These are phyloP conservation scores for Brachystomella parvula DNA, from an alignment of 1,140 invertebrate genomes.

Conservation along the genomic window DNA sequence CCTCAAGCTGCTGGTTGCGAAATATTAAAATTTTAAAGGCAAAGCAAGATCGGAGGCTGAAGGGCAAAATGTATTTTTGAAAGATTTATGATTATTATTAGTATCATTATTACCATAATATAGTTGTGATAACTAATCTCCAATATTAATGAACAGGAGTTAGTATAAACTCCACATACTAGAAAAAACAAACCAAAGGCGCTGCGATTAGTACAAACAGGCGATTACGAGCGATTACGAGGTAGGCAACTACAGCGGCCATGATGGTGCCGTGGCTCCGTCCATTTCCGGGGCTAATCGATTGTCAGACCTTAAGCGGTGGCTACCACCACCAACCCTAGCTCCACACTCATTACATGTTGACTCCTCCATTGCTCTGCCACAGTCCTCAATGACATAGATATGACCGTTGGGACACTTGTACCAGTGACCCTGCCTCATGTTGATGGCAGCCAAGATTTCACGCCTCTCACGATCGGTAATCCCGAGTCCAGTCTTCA, in stretches of 20 bases:
- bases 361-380: constrained; percentile 53
- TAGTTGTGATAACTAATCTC: no score
- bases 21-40: no score
- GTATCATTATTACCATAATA: no score
- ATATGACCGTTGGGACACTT: constrained; percentile 66
- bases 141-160: no score
- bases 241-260: constrained; percentile 40
- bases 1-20: no score
- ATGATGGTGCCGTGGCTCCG: constrained; percentile 48
- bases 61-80: no score
- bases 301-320: constrained; percentile 50
- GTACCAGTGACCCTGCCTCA: constrained; percentile 53
- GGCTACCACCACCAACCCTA: constrained; percentile 54
- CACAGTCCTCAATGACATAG: constrained; percentile 63
- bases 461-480: constrained; percentile 7
- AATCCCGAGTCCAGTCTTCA: constrained; percentile 42
- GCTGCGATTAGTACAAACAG: no score
- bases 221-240: no score
- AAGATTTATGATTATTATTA: no score
- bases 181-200: no score
- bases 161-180: no score
- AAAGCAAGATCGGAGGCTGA: no score
- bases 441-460: constrained; percentile 19
- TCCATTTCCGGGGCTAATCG: constrained; percentile 53
- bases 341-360: constrained; percentile 57